Evolutionary conservation across 2,113 vertebrate genomes (phyloP), one percentile per base, ranked within the genome.

Genomic region (Podiceps cristatus): DNA sequence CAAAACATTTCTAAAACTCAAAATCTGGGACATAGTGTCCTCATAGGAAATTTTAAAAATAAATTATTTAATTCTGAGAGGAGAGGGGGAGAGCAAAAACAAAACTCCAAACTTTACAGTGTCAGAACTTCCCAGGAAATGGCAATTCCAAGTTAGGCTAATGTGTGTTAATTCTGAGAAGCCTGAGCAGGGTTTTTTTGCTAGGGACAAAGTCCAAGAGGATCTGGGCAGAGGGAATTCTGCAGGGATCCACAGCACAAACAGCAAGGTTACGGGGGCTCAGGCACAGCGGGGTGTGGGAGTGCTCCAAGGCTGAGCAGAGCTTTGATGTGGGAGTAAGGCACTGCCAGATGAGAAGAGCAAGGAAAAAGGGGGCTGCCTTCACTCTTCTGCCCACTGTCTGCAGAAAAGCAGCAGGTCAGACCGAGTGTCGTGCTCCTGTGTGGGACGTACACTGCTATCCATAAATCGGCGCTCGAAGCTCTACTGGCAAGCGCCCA

Each of bases 111-210:
- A 28, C 10, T 82, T 94, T 33, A 71, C 7, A 29, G 33, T 53
- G 3, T 75, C 69, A 93, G 78, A 86, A 75, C 64, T 93, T 96
- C 89, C 76, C 68, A 89, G 75, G 68, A 96, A 96, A 91, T 1
- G 16, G 76, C 56, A 96, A 42, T 84, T 94, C 86, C 40, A 49
- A 75, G 80, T 79, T 81, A 75, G 35, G n/a, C 44, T 79, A 58
- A 85, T 20, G n/a, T 3, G 0, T 5, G 1, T 56, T 82, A 95
- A 86, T 90, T 96, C 93, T 62, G 87, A 95, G 97, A 95, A 88
- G 90, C 45, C 66, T 0, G 2, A 79, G 66, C 29, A 37, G 58
- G n/a, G n/a, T 73, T 28, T 58, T 90, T 94, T 84, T 80, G 42
- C 81, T 66, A 24, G 28, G 86, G 55, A 67, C 74, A 33, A 92